A percentile compares a stretch with the other conserved stretches of the same genome.
Conservation (phyloP, 37 sponge, comb jelly and placozoan genomes). For the Cladorhizidae sp. region DNA sequence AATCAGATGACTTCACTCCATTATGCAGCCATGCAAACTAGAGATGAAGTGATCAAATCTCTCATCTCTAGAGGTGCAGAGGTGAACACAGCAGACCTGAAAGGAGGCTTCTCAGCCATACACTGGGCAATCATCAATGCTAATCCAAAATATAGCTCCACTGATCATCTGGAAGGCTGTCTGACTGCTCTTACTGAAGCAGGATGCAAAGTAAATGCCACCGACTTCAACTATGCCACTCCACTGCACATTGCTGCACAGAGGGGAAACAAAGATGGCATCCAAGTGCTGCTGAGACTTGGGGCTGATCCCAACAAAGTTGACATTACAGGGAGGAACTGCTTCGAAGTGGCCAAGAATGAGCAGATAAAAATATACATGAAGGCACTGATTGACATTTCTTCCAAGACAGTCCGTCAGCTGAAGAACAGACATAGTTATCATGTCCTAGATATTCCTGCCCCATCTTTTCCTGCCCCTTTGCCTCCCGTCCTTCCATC, state of each 20-base stretch:
- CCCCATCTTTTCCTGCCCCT: too few relatives aligned
- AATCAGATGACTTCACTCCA: conserved; percentile 66
- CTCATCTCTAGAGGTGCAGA: too few relatives aligned
- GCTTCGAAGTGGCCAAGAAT: too few relatives aligned
- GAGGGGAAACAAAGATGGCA: conserved; percentile 32
- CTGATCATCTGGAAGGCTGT: too few relatives aligned
- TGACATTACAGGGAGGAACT: too few relatives aligned
- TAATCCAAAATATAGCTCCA: too few relatives aligned
- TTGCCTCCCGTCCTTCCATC: too few relatives aligned
- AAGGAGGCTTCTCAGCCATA: conserved; percentile 63
- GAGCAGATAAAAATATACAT: conserved; percentile 12
- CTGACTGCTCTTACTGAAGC: conserved; percentile 36
- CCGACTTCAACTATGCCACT: conserved; percentile 65
- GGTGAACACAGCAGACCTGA: conserved; percentile 53
- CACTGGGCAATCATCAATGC: conserved; percentile 76
- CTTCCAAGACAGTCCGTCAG: conserved; percentile 9
- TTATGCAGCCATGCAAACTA: too few relatives aligned
- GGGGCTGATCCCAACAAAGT: too few relatives aligned
- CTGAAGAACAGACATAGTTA: not conserved
- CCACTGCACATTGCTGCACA: too few relatives aligned
- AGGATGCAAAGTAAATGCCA: conserved; percentile 50
- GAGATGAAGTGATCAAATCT: too few relatives aligned
- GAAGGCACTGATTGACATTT: conserved; percentile 50
- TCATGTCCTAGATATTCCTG: not conserved
- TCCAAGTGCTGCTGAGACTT: too few relatives aligned